A percentile compares a stretch with the other conserved stretches of the same genome.
Evolutionary conservation across 2,113 vertebrate genomes (phyloP).

Genomic region (Lasiurus cinereus): DNA sequence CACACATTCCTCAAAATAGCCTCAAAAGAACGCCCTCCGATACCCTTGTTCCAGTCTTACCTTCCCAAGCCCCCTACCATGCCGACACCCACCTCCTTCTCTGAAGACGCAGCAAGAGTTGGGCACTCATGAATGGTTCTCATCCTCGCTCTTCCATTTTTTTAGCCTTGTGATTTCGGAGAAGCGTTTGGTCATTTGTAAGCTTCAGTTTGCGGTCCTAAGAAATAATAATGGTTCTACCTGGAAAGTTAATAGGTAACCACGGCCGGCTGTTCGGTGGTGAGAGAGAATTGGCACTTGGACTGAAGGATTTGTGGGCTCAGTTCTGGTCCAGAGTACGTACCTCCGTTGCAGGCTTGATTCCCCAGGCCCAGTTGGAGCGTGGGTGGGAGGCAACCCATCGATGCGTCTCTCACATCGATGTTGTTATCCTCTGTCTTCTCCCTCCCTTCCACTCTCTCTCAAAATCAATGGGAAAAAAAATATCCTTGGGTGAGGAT

Average conservation of each 20-base stretch:
- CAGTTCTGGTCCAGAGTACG: too few relatives aligned
- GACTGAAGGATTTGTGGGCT: too few relatives aligned
- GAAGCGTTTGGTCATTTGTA: slow-evolving; percentile 31
- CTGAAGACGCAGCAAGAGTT: background rate
- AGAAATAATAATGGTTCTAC: slow-evolving; percentile 70
- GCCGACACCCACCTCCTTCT: background rate
- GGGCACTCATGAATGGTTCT: background rate
- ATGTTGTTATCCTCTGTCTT: too few relatives aligned
- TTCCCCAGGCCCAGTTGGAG: too few relatives aligned
- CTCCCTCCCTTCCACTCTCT: too few relatives aligned
- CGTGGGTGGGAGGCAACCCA: too few relatives aligned
- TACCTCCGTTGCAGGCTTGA: too few relatives aligned
- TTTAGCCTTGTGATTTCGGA: background rate
- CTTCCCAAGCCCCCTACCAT: background rate
- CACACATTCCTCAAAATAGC: background rate
- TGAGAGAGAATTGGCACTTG: too few relatives aligned
- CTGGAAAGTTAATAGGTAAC: slow-evolving; percentile 56
- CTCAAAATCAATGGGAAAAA: too few relatives aligned
- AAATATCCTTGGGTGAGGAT: too few relatives aligned
- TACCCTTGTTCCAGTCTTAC: background rate
- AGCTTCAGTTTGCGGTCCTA: slow-evolving; percentile 21
- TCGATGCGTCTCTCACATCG: too few relatives aligned
- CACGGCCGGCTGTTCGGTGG: too few relatives aligned
- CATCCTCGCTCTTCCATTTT: slow-evolving; percentile 23
- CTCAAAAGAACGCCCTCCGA: background rate